Conservation (phyloP, 2,797 vertebrate species). For the Falco peregrinus region DNA sequence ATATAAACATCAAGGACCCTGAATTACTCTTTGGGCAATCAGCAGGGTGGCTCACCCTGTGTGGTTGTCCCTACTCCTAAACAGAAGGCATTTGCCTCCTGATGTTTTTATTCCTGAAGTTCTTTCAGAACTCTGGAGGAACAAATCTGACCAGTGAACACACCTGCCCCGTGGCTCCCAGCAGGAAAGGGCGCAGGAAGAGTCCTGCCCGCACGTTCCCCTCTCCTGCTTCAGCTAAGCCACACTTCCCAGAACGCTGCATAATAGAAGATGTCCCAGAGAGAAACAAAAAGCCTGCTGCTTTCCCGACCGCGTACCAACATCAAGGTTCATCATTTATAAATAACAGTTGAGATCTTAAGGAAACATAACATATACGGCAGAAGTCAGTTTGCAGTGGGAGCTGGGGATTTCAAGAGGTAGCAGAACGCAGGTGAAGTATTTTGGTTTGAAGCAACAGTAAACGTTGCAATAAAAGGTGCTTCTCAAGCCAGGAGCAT, state of each 20-base stretch:
- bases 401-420: not conserved
- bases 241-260: not conserved
- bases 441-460: not conserved
- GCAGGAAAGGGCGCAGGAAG: not conserved
- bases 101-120: not conserved
- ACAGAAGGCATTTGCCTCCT: not conserved
- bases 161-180: not conserved
- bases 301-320: not conserved
- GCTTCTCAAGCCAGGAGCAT: not conserved
- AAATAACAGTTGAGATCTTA: not conserved
- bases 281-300: slow-evolving; percentile 1
- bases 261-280: not conserved
- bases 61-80: not conserved
- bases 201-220: not conserved
- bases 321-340: not conserved
- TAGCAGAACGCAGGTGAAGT: not conserved
- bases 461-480: not conserved
- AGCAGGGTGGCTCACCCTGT: not conserved
- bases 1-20: not conserved
- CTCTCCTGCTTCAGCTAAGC: not conserved
- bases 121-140: not conserved
- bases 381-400: not conserved
- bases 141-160: not conserved
- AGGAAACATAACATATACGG: not conserved
- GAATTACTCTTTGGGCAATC: not conserved